Percentiles rank a stretch among this genome's conserved stretches.
These are phyloP conservation scores for Epinotia ramella DNA, from an alignment of 2,888 invertebrate genomes.

Conservation along the genomic window DNA sequence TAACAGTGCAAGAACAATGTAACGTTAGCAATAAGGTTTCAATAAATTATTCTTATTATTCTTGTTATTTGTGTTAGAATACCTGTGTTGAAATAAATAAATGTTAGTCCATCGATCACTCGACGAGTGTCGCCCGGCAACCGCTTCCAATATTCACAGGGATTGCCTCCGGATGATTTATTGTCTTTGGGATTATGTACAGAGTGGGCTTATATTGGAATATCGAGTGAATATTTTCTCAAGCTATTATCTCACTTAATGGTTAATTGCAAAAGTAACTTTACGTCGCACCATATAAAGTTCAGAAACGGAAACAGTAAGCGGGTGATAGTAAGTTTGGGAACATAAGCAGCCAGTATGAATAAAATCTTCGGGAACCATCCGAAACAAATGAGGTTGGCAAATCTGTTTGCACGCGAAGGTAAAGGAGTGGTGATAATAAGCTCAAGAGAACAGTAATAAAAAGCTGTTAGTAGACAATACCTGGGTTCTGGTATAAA, in stretches of 20 bases:
- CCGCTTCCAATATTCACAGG: constrained; percentile 52
- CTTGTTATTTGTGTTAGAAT: constrained; percentile 23
- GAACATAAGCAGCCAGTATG: constrained; percentile 34
- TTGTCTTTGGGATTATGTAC: constrained; percentile 51
- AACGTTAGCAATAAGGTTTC: too few relatives aligned
- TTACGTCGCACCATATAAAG: background rate
- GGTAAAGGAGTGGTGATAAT: constrained; percentile 25
- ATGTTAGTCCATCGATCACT: constrained; percentile 51
- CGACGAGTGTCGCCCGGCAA: constrained; percentile 47
- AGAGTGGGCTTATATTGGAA: constrained; percentile 45
- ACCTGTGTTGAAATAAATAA: constrained; percentile 48
- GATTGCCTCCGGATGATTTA: constrained; percentile 54
- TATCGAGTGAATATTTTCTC: constrained; percentile 20
- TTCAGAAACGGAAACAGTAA: background rate
- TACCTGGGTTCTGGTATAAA: background rate
- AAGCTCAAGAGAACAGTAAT: background rate
- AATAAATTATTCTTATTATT: too few relatives aligned
- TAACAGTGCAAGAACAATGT: too few relatives aligned
- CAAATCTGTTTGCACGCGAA: constrained; percentile 37
- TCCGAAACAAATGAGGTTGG: constrained; percentile 41
- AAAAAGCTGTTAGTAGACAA: constrained; percentile 9
- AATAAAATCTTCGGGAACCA: constrained; percentile 45
- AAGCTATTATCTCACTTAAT: constrained; percentile 6
- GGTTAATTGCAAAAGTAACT: background rate
- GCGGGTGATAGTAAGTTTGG: background rate